Conservation (phyloP, 1,140 invertebrate genomes). For the Drosophila repleta region DNA sequence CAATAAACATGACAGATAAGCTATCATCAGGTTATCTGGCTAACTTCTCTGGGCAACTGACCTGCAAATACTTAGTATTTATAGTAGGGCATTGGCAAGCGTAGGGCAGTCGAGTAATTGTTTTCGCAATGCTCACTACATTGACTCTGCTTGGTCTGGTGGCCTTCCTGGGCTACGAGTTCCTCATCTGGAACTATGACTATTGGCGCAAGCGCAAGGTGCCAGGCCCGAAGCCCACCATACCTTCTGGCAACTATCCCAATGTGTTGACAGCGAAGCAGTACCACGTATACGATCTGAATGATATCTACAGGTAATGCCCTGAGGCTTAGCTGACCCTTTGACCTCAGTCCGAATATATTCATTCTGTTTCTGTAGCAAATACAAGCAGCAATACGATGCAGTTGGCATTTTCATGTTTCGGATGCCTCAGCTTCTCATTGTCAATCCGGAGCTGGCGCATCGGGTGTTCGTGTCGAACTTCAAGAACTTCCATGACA, state of each 20-base stretch:
- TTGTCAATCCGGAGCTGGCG: slow-evolving; percentile 84
- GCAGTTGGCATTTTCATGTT: slow-evolving; percentile 63
- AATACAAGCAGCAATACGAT: slow-evolving; percentile 65
- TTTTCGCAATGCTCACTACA: neutral
- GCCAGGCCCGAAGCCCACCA: slow-evolving; percentile 60
- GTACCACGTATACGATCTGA: slow-evolving; percentile 52
- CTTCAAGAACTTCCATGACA: slow-evolving; percentile 84
- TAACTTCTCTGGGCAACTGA: neutral
- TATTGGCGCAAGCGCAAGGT: slow-evolving; percentile 78
- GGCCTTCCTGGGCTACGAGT: slow-evolving; percentile 57
- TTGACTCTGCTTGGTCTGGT: slow-evolving; percentile 19
- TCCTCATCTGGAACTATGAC: slow-evolving; percentile 37
- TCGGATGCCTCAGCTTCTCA: slow-evolving; percentile 78
- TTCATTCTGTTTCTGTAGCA: slow-evolving; percentile 16
- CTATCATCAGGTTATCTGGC: neutral
- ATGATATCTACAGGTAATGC: neutral
- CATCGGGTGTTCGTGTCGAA: slow-evolving; percentile 84
- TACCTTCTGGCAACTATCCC: slow-evolving; percentile 68
- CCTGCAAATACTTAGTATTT: no score
- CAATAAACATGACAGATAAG: neutral
- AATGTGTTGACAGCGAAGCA: slow-evolving; percentile 50
- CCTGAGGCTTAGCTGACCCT: neutral
- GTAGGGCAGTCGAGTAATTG: no score
- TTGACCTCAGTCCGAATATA: neutral
- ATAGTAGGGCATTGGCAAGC: no score